Base-by-base conservation (phyloP, 64 coral and sea anemone genomes). In the Stichodactyla mertensii region DNA sequence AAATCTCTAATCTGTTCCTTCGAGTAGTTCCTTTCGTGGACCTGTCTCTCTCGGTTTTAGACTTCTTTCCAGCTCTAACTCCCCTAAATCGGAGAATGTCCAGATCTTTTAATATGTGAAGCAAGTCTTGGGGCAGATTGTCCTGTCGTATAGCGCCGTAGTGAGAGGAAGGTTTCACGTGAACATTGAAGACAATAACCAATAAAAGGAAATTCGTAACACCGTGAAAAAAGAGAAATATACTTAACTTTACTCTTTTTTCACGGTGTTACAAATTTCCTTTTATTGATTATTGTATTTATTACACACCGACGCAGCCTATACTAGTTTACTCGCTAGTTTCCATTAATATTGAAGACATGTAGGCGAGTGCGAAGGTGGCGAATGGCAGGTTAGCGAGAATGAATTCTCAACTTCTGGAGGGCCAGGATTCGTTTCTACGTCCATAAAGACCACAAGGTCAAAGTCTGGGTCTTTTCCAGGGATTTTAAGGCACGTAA, bases 41-140 rank as follows among this genome's bases (percentile, higher is more conserved):
- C 57, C 57, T 14, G 14, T 58, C 57, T 58, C 57, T 58, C 57
- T 58, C 57, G 57, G 14, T 58, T 58, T 58, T 58, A 58, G 77
- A 91, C 52, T 81, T 74, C 54, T 67, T 91, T 27, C 89, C 89
- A 66, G 83, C 84, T 61, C 27, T 67, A 66, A 78, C 56, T 90
- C 83, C 89, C 24, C 89, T 90, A 77, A 90, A 90, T 85, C n/a
- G 83, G 66, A 85, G 89, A 80, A 90, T 85, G 85, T 90, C 84
- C 51, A 90, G 82, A 51, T 86, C 83, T 90, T 90, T 56, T 78
- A 90, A 78, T 56, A 28, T 90, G 84, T 85, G 54, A 78, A 90
- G 89, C 51, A 90, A 85, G 78, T 85, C 89, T 85, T 78, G 52
- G 71, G 89, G 71, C 89, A 90, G 67, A 22, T 86, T 86, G 4